Evolutionary conservation across 2,888 invertebrate species (phyloP).

Genomic region (Selenia dentaria): DNA sequence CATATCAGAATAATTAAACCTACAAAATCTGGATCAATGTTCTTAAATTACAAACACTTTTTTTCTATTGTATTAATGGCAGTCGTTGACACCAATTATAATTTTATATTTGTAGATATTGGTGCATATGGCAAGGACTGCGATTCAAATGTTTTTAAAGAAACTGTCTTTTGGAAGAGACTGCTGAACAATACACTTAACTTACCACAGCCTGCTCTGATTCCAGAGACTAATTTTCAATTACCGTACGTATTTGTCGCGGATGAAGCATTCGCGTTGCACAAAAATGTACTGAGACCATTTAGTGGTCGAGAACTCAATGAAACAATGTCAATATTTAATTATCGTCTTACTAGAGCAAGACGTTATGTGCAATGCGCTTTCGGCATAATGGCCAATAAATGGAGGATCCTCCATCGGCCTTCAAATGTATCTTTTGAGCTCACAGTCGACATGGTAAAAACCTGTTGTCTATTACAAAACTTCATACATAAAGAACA

Average conservation of each 20-base stretch:
- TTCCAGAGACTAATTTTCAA: background rate
- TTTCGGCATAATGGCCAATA: conserved; percentile 43
- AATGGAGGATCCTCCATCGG: no score
- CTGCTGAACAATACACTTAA: conserved; percentile 18
- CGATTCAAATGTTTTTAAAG: conserved; percentile 20
- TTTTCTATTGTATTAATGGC: no score
- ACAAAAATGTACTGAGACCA: conserved; percentile 7
- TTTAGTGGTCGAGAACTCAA: conserved; percentile 2
- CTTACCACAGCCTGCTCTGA: background rate
- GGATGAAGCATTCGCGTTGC: conserved; percentile 10
- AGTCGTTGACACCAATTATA: no score
- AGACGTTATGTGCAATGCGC: conserved; percentile 42
- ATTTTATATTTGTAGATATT: no score
- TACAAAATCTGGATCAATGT: conserved; percentile 13
- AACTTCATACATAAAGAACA: conserved; percentile 8
- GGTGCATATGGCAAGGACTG: no score
- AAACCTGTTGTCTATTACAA: conserved; percentile 15
- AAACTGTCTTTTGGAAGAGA: conserved; percentile 16
- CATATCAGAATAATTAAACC: conserved; percentile 16
- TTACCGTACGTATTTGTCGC: conserved; percentile 1
- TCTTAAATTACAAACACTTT: no score
- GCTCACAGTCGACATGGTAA: conserved; percentile 5
- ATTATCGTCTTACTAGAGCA: conserved; percentile 31
- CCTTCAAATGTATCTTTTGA: conserved; percentile 1
- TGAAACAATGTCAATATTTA: conserved; percentile 3